Percentiles rank a stretch among this genome's conserved stretches.
Conservation (phyloP, 2,113 vertebrate genomes). For the Prionailurus viverrinus region DNA sequence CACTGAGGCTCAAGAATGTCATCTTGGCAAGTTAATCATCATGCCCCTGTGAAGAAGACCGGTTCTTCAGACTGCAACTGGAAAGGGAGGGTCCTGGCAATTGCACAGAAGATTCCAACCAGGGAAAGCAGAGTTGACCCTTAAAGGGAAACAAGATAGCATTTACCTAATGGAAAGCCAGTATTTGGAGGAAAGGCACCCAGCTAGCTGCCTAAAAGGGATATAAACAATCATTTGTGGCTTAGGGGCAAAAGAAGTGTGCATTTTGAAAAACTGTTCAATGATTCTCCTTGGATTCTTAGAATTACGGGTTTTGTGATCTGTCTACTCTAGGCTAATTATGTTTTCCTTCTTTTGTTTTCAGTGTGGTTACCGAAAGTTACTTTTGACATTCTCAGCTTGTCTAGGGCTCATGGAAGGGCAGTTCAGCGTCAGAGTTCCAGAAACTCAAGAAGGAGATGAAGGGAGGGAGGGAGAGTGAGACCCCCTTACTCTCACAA, state of each 20-base stretch:
- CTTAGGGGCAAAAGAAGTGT: slow-evolving; percentile 9
- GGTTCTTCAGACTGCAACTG: not conserved
- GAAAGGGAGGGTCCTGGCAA: not conserved
- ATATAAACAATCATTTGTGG: not conserved
- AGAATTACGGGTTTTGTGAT: slow-evolving; percentile 22
- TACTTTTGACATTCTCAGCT: slow-evolving; percentile 40
- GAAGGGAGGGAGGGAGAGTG: not conserved
- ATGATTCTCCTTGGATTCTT: slow-evolving; percentile 4
- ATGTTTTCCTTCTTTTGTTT: not conserved
- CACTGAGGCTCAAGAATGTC: not conserved
- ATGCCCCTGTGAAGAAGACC: not conserved
- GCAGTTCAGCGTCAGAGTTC: not conserved
- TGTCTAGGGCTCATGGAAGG: not conserved
- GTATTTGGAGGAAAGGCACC: not conserved
- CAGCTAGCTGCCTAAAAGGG: not conserved
- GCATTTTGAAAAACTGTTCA: not conserved
- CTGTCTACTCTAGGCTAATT: slow-evolving; percentile 16
- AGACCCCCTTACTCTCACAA: not conserved
- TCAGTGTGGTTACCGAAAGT: slow-evolving; percentile 1
- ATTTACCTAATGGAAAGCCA: slow-evolving; percentile 47
- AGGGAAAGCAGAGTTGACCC: slow-evolving; percentile 25
- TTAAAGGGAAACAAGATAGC: not conserved
- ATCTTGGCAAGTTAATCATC: not conserved
- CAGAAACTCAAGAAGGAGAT: not conserved
- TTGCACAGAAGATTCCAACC: not conserved